Conservation (phyloP, 30 jellyfish, hydroid and myxozoan genomes). For the Aurelia sp. region DNA sequence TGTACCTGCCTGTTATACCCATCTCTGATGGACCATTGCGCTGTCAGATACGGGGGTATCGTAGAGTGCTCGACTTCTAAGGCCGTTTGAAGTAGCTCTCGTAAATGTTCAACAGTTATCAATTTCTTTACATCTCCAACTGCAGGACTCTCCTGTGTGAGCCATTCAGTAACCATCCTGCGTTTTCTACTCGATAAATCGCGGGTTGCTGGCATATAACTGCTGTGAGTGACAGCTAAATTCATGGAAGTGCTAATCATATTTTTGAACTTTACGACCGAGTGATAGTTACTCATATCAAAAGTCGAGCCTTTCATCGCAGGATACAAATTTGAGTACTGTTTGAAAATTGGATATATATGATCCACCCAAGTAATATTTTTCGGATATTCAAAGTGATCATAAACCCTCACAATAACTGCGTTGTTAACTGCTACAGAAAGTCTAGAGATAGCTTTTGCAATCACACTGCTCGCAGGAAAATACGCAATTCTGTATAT, state of each 20-base stretch:
- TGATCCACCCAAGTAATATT: conserved; percentile 66
- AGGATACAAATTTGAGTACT: conserved; percentile 60
- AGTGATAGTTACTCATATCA: conserved; percentile 47
- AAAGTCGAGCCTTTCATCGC: conserved; percentile 45
- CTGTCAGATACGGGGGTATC: conserved; percentile 64
- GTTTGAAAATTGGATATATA: conserved; percentile 49
- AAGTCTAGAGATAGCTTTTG: neutral
- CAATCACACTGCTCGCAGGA: conserved; percentile 11
- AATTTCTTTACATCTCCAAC: conserved; percentile 38
- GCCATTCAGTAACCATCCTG: conserved; percentile 58
- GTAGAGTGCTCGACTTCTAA: conserved; percentile 66
- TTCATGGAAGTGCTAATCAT: conserved; percentile 35
- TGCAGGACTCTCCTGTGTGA: conserved; percentile 31
- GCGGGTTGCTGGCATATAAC: conserved; percentile 68
- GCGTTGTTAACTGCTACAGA: neutral
- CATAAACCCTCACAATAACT: conserved; percentile 20
- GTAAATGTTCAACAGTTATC: conserved; percentile 25
- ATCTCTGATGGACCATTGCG: conserved; percentile 64
- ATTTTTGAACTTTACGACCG: conserved; percentile 37
- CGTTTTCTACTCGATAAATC: conserved; percentile 64
- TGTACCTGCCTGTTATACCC: conserved; percentile 52
- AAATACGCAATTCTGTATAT: conserved; percentile 39
- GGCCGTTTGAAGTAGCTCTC: conserved; percentile 53
- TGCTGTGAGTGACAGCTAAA: conserved; percentile 37
- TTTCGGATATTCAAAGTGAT: conserved; percentile 30